These are phyloP conservation scores for Ceyx erithaca DNA, from an alignment of 2,797 vertebrate species.

Conservation along the genomic window DNA sequence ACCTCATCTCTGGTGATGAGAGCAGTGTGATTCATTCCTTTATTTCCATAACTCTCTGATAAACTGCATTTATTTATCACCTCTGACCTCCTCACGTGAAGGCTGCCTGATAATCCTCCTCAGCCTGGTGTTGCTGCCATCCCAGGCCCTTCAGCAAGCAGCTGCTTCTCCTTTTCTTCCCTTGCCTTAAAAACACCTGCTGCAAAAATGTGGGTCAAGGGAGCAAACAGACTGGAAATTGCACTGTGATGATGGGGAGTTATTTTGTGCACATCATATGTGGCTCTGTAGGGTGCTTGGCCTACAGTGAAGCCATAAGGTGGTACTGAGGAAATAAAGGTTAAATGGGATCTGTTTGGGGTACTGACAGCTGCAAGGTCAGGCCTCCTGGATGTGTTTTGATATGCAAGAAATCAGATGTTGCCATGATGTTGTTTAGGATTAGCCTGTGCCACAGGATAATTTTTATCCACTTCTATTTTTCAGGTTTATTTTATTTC, in stretches of 20 bases:
- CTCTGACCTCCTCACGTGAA: slow-evolving; percentile 44
- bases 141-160: background rate
- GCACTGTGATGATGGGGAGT: background rate
- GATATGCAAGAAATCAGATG: background rate
- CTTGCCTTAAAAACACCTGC: background rate
- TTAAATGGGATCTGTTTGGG: background rate
- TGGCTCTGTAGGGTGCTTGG: background rate
- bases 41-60: slow-evolving; percentile 48
- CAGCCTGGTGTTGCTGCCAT: background rate
- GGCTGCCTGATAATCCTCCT: background rate
- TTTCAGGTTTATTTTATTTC: background rate
- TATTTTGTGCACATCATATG: background rate
- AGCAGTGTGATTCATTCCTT: slow-evolving; percentile 56
- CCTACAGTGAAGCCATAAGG: background rate
- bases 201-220: background rate
- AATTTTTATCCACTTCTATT: background rate
- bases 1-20: slow-evolving; percentile 28
- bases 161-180: slow-evolving; percentile 23
- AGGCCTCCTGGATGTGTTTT: background rate
- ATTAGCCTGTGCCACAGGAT: background rate
- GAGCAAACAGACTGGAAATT: background rate
- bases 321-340: background rate
- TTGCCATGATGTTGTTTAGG: background rate
- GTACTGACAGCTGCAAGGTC: background rate
- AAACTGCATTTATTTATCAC: slow-evolving; percentile 55